Base-by-base conservation (phyloP, 2,888 invertebrate genomes). In the Eupithecia dodoneata region DNA sequence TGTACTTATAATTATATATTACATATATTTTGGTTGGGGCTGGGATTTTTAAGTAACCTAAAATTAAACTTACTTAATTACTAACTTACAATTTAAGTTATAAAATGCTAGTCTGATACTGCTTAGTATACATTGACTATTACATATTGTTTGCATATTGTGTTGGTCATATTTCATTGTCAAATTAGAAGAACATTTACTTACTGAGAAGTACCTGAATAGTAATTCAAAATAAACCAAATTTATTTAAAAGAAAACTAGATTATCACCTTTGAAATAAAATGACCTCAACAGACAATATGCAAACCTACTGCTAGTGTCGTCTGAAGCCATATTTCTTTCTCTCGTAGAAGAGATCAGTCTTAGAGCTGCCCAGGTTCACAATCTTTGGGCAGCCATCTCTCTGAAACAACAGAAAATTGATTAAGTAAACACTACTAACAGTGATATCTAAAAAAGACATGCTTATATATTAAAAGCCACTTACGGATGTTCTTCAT, bases 381-480 rank as follows among this genome's bases (percentile, higher is more conserved):
- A 99, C 99, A 94, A 99, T 99, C 94, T 99, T 99, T 0, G 99
- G 99, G 93, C 99, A 99, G 0, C 99, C 99, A 92, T 99, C 99
- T 90, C 99, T 96, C 98, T 98, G 96, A 79, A 95, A 96, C 70
- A 76, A 5, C 44, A 45, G 66, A 66, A n/a, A 66, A 13, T 44
- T 44, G 47, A 59, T 59, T 18, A 3, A 6, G 18, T 59, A 18
- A 59, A 2, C 9, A 18, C 4, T 52, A 55, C 2, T 7, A n/a
- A 55, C 7, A n/a, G 49, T 49, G n/a, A n/a, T 55, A 5, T 59
- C 10, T 55, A 6, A 59, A 59, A 18, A 15, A 18, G 3, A 59
- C 18, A 30, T 30, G 30, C 30, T 30, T 30, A 30, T 30, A 30
- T 30, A 30, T 30, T 30, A 30, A 1, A 30, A 30, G 30, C 30